Base-by-base conservation (phyloP, 2,113 vertebrate genomes). In the Charina bottae region DNA sequence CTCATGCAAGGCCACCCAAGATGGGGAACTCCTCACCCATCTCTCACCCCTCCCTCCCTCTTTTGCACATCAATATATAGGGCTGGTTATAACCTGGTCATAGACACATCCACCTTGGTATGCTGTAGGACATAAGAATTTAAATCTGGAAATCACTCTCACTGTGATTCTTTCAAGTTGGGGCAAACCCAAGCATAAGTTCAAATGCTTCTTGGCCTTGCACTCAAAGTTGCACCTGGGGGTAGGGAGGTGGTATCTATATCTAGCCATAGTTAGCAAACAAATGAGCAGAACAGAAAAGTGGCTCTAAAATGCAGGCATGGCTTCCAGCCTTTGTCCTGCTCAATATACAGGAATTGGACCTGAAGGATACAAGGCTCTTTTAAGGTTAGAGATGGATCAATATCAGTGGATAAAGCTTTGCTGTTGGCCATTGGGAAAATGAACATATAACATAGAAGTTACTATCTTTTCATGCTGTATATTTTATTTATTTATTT, bases 1-100 rank as follows among this genome's bases (percentile, higher is more conserved):
- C 56, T 92, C 84, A 92, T 84, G 58, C 58, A 64, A 37, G 91
- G 91, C 91, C 91, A 92, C 91, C 91, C 91, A 92, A 64, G 91
- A n/a, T 28, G 72, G 87, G 24, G 87, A 84, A 42, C 56, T 84
- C 56, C 46, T 92, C 72, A 64, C 46, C 87, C 55, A 85, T 26
- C 55, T n/a, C 46, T 64, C 46, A 90, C 68, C 56, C 49, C n/a
- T 89, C 87, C 28, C 13, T 54, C 26, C 49, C 55, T 84, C 90
- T 85, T 15, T 78, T 64, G 10, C 55, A 55, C 56, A 53, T n/a
- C 46, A 88, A 54, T 68, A 54, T 90, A 78, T 83, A 42, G 85
- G 1, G 64, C 6, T 46, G 13, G 55, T 83, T 54, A 87, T 88
- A 92, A 83, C 37, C 55, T 89, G 78, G 58, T 85, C 78, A 42